These are phyloP conservation scores for Enteromius paludinosus DNA, from an alignment of 2,797 vertebrate species.

Conservation along the genomic window DNA sequence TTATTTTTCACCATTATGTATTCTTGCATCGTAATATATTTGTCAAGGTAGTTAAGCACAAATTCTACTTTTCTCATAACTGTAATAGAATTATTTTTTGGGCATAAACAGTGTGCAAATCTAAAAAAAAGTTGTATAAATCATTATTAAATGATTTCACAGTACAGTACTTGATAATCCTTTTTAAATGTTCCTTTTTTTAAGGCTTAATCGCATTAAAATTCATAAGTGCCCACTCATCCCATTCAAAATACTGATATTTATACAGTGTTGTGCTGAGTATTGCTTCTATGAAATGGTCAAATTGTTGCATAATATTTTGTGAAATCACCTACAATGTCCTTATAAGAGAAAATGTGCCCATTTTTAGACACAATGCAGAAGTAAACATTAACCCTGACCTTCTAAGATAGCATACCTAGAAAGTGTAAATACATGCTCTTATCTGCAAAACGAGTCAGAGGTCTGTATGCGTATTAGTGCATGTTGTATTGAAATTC, in stretches of 20 bases:
- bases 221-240: neutral
- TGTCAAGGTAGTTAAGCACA: neutral
- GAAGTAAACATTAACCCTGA: slow-evolving; percentile 32
- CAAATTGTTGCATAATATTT: slow-evolving; percentile 1
- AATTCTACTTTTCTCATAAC: neutral
- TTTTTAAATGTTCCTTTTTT: neutral
- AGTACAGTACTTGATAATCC: neutral
- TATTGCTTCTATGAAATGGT: neutral
- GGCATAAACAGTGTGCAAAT: neutral
- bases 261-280: neutral
- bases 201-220: neutral
- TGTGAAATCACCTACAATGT: neutral
- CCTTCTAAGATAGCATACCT: slow-evolving; percentile 6
- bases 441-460: neutral
- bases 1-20: neutral
- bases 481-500: neutral
- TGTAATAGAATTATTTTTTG: neutral
- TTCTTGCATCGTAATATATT: neutral
- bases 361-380: neutral
- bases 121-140: neutral
- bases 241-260: neutral
- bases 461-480: neutral
- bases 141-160: neutral
- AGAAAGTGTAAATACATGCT: slow-evolving; percentile 9
- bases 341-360: neutral